Evolutionary conservation across 2,797 vertebrate genomes (phyloP).

Genomic region (Phrynocephalus forsythii): DNA sequence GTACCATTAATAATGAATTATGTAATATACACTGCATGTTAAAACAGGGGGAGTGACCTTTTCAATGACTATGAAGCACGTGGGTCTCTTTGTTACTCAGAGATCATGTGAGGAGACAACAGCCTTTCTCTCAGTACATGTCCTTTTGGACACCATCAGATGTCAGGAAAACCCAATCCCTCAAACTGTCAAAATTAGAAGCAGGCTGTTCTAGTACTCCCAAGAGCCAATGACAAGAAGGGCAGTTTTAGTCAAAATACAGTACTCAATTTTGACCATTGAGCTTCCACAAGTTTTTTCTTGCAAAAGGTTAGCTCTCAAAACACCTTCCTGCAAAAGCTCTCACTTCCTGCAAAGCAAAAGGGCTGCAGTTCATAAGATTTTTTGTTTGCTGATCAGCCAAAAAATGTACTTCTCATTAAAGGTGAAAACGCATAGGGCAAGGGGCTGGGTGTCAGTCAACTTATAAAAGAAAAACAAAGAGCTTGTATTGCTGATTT

Average conservation of each 20-base stretch:
- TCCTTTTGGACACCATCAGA: constrained; percentile 10
- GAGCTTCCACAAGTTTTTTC: not conserved
- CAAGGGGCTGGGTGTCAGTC: no score
- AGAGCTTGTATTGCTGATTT: not conserved
- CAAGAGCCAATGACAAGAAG: constrained; percentile 24
- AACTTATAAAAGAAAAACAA: not conserved
- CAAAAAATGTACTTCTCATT: not conserved
- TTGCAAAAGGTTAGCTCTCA: no score
- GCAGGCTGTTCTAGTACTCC: not conserved
- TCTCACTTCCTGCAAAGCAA: no score
- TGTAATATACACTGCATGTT: not conserved
- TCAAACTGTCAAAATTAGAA: constrained; percentile 23
- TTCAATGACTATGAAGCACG: constrained; percentile 21
- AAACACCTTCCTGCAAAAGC: no score
- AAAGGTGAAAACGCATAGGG: no score
- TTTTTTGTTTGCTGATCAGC: not conserved
- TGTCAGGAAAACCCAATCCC: not conserved
- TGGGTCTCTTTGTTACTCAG: constrained; percentile 30
- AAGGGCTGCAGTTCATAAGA: not conserved
- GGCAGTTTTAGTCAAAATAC: not conserved
- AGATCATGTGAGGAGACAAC: constrained; percentile 10
- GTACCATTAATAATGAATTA: constrained; percentile 32
- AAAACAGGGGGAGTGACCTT: constrained; percentile 31
- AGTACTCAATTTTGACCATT: not conserved
- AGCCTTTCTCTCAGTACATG: not conserved